Evolutionary conservation across 92 coral and sea anemone genomes (phyloP), one percentile per base, ranked within the genome.

Genomic region (Palythoa grandis): DNA sequence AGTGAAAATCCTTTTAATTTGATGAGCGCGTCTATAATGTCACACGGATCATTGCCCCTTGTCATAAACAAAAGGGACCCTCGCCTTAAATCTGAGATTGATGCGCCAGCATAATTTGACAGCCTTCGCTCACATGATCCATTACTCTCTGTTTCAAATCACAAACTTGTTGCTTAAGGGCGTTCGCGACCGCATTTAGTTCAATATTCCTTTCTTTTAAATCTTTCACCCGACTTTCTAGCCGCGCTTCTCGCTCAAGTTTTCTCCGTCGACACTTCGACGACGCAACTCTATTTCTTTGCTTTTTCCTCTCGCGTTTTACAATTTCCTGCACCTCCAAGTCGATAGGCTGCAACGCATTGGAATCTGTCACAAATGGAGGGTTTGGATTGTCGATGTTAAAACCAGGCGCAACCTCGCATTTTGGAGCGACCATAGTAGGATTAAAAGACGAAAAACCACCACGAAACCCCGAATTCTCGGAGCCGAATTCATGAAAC

Each of bases 101-200:
- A 88, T 97, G 98, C 56, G 93, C 95, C 39, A 97, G 90, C 98
- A 95, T 95, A 77, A 97, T 95, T 89, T 95, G 99, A 79, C 99
- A 97, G 14, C 99, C 99, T 74, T 97, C 99, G 22, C 93, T 89
- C 86, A 97, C 99, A 91, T 97, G 99, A 86, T 97, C 99, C 99
- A 97, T 97, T 13, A 97, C 99, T 72, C 88, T 87, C 77, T 97
- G 99, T 83, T 97, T 97, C 47, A 97, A 87, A 88, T 97, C 98
- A 85, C 99, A 97, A 20, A 97, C 96, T 90, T 97, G 99, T 90
- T 97, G 99, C 87, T 97, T 97, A 24, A 97, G 76, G 1, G 99
- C 98, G 57, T 97, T 97, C 0, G 97, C 99, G 11, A 97, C 95
- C 20, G 99, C 95, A 60, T 94, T 95, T 12, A 97, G 91, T 80